A percentile compares a stretch with the other conserved stretches of the same genome.
Evolutionary conservation across 2,888 invertebrate species (phyloP).

Genomic region (Ophioninae sp.): DNA sequence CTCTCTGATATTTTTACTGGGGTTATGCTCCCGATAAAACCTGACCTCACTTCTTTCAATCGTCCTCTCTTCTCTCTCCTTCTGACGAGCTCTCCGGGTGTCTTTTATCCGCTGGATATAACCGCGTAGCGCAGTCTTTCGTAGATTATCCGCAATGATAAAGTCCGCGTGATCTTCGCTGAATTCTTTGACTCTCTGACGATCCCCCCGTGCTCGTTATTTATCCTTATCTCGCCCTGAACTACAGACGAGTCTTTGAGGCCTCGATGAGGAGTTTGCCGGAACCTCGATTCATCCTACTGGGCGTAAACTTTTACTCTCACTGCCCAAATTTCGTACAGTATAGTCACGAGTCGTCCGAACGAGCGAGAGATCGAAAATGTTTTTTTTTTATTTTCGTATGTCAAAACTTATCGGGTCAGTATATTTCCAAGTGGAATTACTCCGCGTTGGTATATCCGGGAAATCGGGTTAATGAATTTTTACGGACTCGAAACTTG

Average conservation of each 20-base stretch:
- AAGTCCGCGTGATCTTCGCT: slow-evolving; percentile 32
- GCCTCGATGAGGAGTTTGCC: neutral
- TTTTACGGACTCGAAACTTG: neutral
- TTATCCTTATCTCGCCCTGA: slow-evolving; percentile 15
- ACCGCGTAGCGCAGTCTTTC: slow-evolving; percentile 30
- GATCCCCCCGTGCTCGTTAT: slow-evolving; percentile 1
- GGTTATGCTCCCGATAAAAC: slow-evolving; percentile 63
- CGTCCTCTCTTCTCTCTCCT: slow-evolving; percentile 18
- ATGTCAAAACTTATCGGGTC: neutral
- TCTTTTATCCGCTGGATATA: slow-evolving; percentile 41
- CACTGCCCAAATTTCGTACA: neutral
- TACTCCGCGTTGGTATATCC: neutral
- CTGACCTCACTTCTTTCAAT: slow-evolving; percentile 59
- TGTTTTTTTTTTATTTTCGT: neutral
- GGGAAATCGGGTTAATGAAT: neutral
- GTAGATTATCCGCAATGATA: slow-evolving; percentile 47
- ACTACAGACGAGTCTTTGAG: neutral
- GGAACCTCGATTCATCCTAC: neutral
- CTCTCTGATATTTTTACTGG: slow-evolving; percentile 64
- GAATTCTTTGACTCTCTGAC: slow-evolving; percentile 26
- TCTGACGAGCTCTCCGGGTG: slow-evolving; percentile 13
- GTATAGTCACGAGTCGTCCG: neutral
- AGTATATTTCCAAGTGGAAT: neutral
- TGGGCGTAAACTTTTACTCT: neutral
- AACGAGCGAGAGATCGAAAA: neutral